These are phyloP conservation scores for Caenorhabditis sp. DNA, from an alignment of 2,888 invertebrate genomes.

Conservation along the genomic window DNA sequence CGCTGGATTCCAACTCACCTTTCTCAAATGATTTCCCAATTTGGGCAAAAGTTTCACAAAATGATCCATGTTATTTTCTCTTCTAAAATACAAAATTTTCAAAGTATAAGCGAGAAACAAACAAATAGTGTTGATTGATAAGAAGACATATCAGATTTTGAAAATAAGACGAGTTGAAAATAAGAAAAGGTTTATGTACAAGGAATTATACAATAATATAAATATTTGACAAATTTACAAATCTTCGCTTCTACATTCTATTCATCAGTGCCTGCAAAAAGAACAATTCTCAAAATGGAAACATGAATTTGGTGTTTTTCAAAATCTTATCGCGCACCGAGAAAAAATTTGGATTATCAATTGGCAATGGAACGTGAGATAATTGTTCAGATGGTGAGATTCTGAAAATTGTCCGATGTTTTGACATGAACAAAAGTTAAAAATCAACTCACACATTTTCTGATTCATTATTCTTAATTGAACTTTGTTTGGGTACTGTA, in stretches of 20 bases:
- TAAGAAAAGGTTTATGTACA: not conserved
- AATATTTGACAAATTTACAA: not conserved
- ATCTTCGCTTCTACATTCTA: not conserved
- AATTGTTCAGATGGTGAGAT: too few species aligned
- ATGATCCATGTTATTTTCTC: conserved; percentile 24
- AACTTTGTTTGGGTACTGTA: too few species aligned
- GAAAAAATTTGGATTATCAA: too few species aligned
- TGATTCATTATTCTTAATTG: too few species aligned
- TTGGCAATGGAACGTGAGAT: too few species aligned
- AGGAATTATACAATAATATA: not conserved
- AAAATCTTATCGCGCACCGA: too few species aligned
- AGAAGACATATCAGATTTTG: conserved; percentile 1
- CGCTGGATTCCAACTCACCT: conserved; percentile 10
- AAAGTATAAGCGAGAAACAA: not conserved
- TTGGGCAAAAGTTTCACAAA: conserved; percentile 37
- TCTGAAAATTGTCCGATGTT: too few species aligned
- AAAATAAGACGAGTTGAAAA: not conserved
- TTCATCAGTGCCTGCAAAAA: not conserved
- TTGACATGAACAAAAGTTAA: too few species aligned
- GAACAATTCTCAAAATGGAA: not conserved
- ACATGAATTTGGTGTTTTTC: not conserved
- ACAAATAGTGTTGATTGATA: not conserved
- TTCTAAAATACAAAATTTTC: not conserved
- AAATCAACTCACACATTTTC: too few species aligned
- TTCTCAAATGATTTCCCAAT: conserved; percentile 29